Conservation (phyloP, 2,113 vertebrate species). For the Corythaixoides concolor region DNA sequence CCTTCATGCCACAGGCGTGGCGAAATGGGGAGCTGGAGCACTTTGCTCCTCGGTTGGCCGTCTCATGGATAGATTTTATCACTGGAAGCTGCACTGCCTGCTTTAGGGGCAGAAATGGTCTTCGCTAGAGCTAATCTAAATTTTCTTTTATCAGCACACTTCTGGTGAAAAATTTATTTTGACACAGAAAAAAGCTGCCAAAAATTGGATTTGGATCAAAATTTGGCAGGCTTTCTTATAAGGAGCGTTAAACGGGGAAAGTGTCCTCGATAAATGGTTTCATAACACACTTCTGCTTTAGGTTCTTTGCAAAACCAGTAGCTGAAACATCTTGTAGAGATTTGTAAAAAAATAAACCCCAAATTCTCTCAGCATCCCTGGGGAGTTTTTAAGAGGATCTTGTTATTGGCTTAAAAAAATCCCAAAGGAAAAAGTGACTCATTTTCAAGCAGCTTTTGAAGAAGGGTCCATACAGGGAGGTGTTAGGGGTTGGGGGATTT, state of each 20-base stretch:
- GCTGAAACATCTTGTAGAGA: background rate
- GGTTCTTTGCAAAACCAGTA: background rate
- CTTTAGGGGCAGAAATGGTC: background rate
- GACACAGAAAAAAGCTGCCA: background rate
- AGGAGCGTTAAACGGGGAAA: background rate
- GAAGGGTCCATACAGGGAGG: background rate
- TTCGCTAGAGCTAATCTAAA: background rate
- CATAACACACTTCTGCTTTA: background rate
- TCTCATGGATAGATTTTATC: background rate
- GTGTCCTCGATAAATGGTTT: background rate
- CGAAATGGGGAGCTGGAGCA: background rate
- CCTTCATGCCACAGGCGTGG: background rate
- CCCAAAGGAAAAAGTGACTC: rapidly evolving
- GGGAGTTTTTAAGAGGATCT: background rate
- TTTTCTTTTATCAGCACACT: background rate
- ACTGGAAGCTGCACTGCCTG: background rate
- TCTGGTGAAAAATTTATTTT: background rate
- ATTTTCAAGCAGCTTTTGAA: background rate
- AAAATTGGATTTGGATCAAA: background rate
- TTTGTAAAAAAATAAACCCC: background rate
- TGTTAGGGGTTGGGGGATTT: background rate
- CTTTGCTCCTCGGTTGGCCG: background rate
- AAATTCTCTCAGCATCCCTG: background rate
- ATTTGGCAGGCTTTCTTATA: background rate
- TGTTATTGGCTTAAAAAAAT: background rate